Base-by-base conservation (phyloP, 2,888 invertebrate species). In the Cremastinae sp. region DNA sequence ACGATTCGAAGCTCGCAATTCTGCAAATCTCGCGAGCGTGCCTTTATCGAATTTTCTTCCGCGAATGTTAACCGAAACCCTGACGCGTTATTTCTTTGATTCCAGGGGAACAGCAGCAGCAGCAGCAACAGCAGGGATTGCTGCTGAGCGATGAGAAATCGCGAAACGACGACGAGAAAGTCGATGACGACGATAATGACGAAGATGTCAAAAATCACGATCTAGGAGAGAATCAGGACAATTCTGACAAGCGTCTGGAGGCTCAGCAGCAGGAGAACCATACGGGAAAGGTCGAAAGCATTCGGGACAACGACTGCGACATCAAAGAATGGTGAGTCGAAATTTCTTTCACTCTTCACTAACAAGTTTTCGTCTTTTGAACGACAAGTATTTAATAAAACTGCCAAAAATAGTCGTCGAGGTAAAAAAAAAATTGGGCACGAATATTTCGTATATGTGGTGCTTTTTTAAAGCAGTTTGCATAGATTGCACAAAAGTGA, bases 241-340 rank as follows among this genome's bases (percentile, higher is more conserved):
- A 41, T 14, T 18, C 43, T 51, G 45, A 18, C 14, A 69, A 78
- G 18, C 68, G 53, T 34, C 75, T 62, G 28, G 71, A 74, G 75
- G 56, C 61, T 20, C 68, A 69, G 16, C 74, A 73, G 22, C 74
- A 69, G 34, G 66, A 72, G 4, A 74, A 75, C n/a, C 73, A 54
- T 51, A 53, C 49, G 22, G 64, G 58, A 45, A 65, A 22, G 22
- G 16, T 41, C 2, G 79, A 81, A 64, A 76, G 61, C 7, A 78
- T 75, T 59, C 66, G 69, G 45, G 75, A 80, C 12, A 69, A 69
- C 16, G 81, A 81, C 70, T 74, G 76, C 53, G 83, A 80, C 61
- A 82, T 81, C 59, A 84, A 83, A 71, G 81, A 83, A 59, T 83
- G 83, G 84, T 84, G 70, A 81, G 82, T 81, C 2, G 12, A 10